Evolutionary conservation across 2,797 vertebrate genomes (phyloP).

Genomic region (Lepidocolaptes lacrymiger): DNA sequence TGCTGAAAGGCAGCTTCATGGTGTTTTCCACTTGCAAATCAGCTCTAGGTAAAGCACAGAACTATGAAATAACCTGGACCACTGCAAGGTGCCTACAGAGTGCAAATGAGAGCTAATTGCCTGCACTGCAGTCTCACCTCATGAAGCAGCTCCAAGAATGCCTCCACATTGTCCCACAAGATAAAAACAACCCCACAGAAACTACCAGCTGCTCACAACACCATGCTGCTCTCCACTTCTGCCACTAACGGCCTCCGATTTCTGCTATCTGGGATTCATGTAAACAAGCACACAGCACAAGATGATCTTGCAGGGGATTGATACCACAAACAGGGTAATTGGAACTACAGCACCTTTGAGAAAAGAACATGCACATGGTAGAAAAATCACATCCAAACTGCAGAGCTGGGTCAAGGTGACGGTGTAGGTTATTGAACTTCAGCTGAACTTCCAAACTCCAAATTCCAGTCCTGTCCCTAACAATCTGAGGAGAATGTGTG

Average conservation of each 20-base stretch:
- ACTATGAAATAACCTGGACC: rapidly evolving
- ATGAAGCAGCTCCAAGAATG: not conserved
- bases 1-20: not conserved
- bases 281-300: rapidly evolving
- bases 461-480: not conserved
- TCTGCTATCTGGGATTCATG: not conserved
- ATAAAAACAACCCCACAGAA: not conserved
- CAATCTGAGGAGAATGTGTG: not conserved
- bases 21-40: not conserved
- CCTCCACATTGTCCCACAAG: rapidly evolving
- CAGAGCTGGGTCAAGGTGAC: not conserved
- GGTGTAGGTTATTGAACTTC: rapidly evolving
- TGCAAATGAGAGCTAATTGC: rapidly evolving
- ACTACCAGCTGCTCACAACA: not conserved
- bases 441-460: not conserved
- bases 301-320: not conserved
- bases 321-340: rapidly evolving
- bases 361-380: rapidly evolving
- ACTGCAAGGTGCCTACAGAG: rapidly evolving
- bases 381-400: not conserved
- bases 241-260: not conserved
- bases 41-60: not conserved
- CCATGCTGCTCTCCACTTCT: not conserved
- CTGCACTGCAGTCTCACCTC: not conserved
- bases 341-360: not conserved